phyloP scores from a whole-genome alignment of 2,113 vertebrate genomes.

The Planiliza haematocheilus region DNA sequence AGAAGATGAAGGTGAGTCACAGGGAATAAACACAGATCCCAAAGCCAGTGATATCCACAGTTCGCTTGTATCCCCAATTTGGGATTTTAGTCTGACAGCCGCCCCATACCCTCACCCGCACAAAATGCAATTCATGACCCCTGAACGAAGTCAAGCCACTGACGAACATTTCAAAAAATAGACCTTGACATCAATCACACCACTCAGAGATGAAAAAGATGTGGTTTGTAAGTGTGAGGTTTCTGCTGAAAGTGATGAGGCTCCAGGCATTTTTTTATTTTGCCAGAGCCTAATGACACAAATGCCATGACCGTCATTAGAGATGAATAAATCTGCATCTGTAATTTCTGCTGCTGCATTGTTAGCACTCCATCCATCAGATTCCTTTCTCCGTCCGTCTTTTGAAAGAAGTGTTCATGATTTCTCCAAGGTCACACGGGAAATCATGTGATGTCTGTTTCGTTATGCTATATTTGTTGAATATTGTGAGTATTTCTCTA shows the following conservation, averaged over 20 bases:
- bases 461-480: no score
- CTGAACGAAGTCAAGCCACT: slow-evolving; percentile 30
- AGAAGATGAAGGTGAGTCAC: slow-evolving; percentile 42
- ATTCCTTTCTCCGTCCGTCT: not conserved
- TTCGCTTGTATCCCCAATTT: slow-evolving; percentile 46
- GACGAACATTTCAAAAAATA: slow-evolving; percentile 39
- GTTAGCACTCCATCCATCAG: not conserved
- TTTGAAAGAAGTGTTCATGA: no score
- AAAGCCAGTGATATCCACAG: slow-evolving; percentile 17
- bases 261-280: not conserved
- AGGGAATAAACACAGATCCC: slow-evolving; percentile 42
- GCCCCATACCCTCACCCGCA: slow-evolving; percentile 58
- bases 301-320: slow-evolving; percentile 5
- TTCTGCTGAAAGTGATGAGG: not conserved
- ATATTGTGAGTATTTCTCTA: no score
- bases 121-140: slow-evolving; percentile 53
- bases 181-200: slow-evolving; percentile 24
- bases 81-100: slow-evolving; percentile 43
- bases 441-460: no score
- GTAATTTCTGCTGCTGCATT: not conserved
- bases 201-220: not conserved
- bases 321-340: slow-evolving; percentile 28
- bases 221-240: not conserved
- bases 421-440: no score
- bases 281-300: not conserved